A percentile compares a stretch with the other conserved stretches of the same genome.
Evolutionary conservation across 1,140 invertebrate species (phyloP).

Genomic region (Psilanteris sp.): DNA sequence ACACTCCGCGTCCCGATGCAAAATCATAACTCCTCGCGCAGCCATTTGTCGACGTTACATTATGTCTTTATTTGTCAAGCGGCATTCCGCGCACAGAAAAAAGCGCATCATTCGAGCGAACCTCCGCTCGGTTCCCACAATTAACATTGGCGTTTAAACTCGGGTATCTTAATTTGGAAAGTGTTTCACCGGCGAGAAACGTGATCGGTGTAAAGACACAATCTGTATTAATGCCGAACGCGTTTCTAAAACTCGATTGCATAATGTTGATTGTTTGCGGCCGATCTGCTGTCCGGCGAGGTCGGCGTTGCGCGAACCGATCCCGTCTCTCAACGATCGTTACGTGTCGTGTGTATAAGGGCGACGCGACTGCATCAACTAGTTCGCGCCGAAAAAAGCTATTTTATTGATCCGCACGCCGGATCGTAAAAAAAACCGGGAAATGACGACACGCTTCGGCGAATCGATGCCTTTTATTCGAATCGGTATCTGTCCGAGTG

Average conservation of each 20-base stretch:
- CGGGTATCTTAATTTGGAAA: conserved; percentile 47
- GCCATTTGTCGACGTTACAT: conserved; percentile 40
- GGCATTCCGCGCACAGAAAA: conserved; percentile 36
- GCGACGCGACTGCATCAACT: conserved; percentile 11
- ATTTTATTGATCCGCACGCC: too few species aligned
- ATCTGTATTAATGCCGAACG: conserved; percentile 59
- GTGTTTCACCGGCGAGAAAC: conserved; percentile 42
- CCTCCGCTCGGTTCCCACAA: conserved; percentile 43
- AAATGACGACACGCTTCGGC: too few species aligned
- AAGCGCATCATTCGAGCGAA: conserved; percentile 30
- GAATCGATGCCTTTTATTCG: too few species aligned
- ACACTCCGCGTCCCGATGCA: conserved; percentile 40
- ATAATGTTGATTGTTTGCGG: conserved; percentile 68
- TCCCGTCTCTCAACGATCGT: conserved; percentile 29
- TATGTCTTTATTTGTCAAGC: conserved; percentile 66
- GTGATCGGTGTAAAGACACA: conserved; percentile 53
- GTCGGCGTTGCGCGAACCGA: conserved; percentile 63
- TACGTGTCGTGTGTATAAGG: conserved; percentile 33
- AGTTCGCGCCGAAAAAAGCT: too few species aligned
- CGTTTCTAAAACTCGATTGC: conserved; percentile 61
- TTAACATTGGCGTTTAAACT: conserved; percentile 38
- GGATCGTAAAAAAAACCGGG: background rate
- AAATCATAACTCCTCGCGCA: conserved; percentile 54
- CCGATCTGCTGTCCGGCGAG: conserved; percentile 67
- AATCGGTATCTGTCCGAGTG: too few species aligned